A percentile compares a stretch with the other conserved stretches of the same genome.
These are phyloP conservation scores for Hedychridium roseum DNA, from an alignment of 2,888 invertebrate species.

Conservation along the genomic window DNA sequence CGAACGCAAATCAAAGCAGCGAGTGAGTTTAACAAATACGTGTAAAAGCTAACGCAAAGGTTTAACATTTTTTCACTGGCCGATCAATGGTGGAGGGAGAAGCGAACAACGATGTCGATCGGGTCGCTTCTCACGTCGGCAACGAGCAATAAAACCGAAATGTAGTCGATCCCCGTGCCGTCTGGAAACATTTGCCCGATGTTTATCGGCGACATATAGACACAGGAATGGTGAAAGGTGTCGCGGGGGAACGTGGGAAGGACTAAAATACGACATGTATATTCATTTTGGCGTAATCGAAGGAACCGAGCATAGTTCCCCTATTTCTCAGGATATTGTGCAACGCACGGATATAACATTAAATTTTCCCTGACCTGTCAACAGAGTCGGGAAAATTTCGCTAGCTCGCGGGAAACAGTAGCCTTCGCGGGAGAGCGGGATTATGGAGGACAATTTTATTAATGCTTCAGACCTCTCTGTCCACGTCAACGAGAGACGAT, in stretches of 20 bases:
- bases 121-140: constrained; percentile 8
- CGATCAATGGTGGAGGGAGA: too few species aligned
- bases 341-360: too few species aligned
- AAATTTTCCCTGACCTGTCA: too few species aligned
- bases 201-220: constrained; percentile 28
- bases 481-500: too few species aligned
- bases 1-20: constrained; percentile 14
- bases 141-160: constrained; percentile 16
- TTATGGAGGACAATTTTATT: too few species aligned
- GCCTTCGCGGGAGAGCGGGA: too few species aligned
- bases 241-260: constrained; percentile 1
- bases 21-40: constrained; percentile 4
- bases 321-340: constrained; percentile 30
- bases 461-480: too few species aligned
- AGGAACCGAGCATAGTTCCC: constrained; percentile 24
- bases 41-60: too few species aligned
- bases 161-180: constrained; percentile 16
- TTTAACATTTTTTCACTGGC: too few species aligned
- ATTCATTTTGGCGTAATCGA: constrained; percentile 17
- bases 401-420: too few species aligned
- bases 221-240: constrained; percentile 19
- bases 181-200: constrained; percentile 23
- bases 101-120: constrained; percentile 5
- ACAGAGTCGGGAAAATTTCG: too few species aligned
- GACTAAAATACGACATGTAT: constrained; percentile 1